Conservation (phyloP, 2,888 invertebrate species). For the Nemotelus nigrinus region DNA sequence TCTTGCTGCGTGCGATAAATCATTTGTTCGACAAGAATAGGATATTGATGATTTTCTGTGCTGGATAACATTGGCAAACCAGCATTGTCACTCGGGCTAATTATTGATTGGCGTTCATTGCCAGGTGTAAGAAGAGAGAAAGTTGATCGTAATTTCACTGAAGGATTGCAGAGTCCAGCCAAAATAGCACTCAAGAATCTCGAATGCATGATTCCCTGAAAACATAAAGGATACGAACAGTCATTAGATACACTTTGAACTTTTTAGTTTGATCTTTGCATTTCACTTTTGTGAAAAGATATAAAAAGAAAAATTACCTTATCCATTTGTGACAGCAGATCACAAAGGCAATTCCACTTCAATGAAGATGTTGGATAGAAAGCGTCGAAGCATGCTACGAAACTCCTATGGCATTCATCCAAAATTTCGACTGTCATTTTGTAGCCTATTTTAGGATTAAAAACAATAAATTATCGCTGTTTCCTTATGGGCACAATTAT, state of each 20-base stretch:
- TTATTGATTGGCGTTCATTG: conserved; percentile 64
- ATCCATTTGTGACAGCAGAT: conserved; percentile 76
- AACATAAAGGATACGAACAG: not conserved
- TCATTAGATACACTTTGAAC: no score
- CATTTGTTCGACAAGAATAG: conserved; percentile 81
- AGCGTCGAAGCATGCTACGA: conserved; percentile 92
- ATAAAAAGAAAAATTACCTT: conserved; percentile 67
- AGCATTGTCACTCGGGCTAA: conserved; percentile 76
- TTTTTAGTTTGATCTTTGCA: no score
- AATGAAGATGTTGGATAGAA: conserved; percentile 94
- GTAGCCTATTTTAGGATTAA: conserved; percentile 60
- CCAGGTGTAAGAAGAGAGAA: conserved; percentile 74
- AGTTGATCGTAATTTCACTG: conserved; percentile 77
- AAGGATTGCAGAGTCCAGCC: conserved; percentile 84
- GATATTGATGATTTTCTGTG: conserved; percentile 77
- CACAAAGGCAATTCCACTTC: conserved; percentile 93
- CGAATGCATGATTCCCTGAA: conserved; percentile 60
- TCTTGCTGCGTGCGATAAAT: conserved; percentile 72
- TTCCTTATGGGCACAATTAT: not conserved
- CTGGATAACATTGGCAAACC: conserved; percentile 74
- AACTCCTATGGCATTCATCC: conserved; percentile 90
- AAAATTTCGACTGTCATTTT: conserved; percentile 79
- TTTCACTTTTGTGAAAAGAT: not conserved
- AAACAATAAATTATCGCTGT: not conserved
- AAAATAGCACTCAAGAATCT: conserved; percentile 81